Evolutionary conservation across 2,888 invertebrate species (phyloP), one percentile per base, ranked within the genome.

Genomic region (Apamea epomidion): DNA sequence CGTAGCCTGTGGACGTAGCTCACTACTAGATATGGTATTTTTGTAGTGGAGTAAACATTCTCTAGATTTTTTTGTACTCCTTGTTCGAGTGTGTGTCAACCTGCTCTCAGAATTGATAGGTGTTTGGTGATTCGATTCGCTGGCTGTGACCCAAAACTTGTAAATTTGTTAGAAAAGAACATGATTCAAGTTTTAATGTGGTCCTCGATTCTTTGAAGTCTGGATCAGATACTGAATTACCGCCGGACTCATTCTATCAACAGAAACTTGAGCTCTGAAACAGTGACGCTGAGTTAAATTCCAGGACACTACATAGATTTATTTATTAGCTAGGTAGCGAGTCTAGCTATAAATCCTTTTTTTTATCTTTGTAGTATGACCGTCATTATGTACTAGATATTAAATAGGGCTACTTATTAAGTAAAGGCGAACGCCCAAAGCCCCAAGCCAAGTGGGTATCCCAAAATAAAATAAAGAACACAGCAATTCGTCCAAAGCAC

Each of bases 131-230:
- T 68, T 69, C 1, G 16, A 64, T 58, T 80, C 21, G 48, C 64
- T 80, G 78, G 29, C 67, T 71, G 14, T 71, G 42, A 78, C 69
- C 65, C 60, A 74, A 82, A 45, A 78, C 62, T 71, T 74, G 62
- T 79, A 69, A 74, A 48, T 64, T 16, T 67, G 65, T 67, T 71
- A 42, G 10, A 80, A 80, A 80, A 73, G 42, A 65, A 72, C n/a
- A 65, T 80, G 45, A 72, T 54, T 54, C 51, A 80, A 72, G 45
- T 80, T 32, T 51, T 29, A 64, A 80, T 72, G 45, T 45, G 3
- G 54, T 80, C 45, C 45, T 48, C 3, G n/a, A 65, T 45, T 80
- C 64, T 80, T 32, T 25, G 32, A 71, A 79, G 16, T 70, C 29
- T 54, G 32, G 32, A 70, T 58, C 32, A 42, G 6, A 51, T 42